Conservation (phyloP, 1,140 invertebrate species). For the Archegozetes longisetosus region DNA sequence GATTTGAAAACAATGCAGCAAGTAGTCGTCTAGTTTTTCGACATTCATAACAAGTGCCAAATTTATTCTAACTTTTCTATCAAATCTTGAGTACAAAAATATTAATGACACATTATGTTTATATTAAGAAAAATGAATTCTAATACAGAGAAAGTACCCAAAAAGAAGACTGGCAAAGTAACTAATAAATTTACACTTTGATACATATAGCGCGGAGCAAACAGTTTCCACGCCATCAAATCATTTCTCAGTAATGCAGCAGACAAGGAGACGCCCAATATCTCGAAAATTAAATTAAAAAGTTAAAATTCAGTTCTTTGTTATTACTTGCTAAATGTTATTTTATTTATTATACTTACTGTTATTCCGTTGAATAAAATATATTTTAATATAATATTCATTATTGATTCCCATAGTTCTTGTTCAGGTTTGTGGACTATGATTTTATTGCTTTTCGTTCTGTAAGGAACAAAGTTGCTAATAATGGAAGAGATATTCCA, state of each 20-base stretch:
- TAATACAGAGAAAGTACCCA: background rate
- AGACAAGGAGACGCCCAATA: background rate
- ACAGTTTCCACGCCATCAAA: background rate
- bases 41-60: background rate
- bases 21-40: background rate
- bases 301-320: background rate
- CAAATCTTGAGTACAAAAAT: background rate
- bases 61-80: too few relatives aligned
- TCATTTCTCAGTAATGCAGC: background rate
- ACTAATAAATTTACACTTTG: background rate
- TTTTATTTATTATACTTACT: background rate
- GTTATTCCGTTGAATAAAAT: background rate
- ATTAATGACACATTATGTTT: background rate
- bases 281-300: background rate
- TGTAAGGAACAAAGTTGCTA: background rate
- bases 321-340: background rate
- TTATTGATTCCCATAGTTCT: background rate
- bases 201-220: background rate
- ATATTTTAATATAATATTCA: background rate
- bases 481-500: background rate
- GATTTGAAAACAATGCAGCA: slow-evolving; percentile 13
- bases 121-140: background rate
- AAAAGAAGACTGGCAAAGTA: background rate
- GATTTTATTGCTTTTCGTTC: too few relatives aligned
- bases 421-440: background rate